Conservation (phyloP, 2,797 vertebrate species). For the Coreius guichenoti region DNA sequence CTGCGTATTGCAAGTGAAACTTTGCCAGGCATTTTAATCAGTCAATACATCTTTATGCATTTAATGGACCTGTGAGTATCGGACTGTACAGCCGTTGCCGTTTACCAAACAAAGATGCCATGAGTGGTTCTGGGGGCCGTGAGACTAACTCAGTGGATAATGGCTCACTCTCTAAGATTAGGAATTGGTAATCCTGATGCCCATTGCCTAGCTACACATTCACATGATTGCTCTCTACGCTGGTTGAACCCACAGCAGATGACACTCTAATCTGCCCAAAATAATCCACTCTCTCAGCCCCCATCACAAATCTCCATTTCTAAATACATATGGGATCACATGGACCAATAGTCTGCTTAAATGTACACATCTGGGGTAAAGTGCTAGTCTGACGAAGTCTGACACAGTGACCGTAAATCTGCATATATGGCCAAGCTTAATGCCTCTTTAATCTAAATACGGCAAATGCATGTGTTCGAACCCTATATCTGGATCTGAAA, state of each 20-base stretch:
- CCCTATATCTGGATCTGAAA: neutral
- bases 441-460: slow-evolving; percentile 33
- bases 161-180: slow-evolving; percentile 75
- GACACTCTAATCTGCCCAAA: slow-evolving; percentile 68
- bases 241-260: slow-evolving; percentile 65
- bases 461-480: neutral
- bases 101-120: slow-evolving; percentile 29
- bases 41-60: neutral
- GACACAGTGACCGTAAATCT: slow-evolving; percentile 40
- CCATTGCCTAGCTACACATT: slow-evolving; percentile 50
- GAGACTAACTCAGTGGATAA: slow-evolving; percentile 73
- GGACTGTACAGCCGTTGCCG: neutral
- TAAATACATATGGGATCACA: slow-evolving; percentile 42
- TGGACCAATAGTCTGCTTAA: slow-evolving; percentile 13
- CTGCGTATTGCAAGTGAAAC: neutral
- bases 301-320: slow-evolving; percentile 47
- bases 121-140: neutral
- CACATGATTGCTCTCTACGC: slow-evolving; percentile 68
- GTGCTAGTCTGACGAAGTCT: slow-evolving; percentile 3
- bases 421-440: slow-evolving; percentile 23
- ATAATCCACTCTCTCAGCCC: slow-evolving; percentile 65
- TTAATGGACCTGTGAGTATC: neutral
- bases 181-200: slow-evolving; percentile 50
- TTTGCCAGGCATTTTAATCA: neutral
- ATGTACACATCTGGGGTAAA: slow-evolving; percentile 37